Evolutionary conservation across 2,888 invertebrate genomes (phyloP).

Genomic region (Fabriciana adippe): DNA sequence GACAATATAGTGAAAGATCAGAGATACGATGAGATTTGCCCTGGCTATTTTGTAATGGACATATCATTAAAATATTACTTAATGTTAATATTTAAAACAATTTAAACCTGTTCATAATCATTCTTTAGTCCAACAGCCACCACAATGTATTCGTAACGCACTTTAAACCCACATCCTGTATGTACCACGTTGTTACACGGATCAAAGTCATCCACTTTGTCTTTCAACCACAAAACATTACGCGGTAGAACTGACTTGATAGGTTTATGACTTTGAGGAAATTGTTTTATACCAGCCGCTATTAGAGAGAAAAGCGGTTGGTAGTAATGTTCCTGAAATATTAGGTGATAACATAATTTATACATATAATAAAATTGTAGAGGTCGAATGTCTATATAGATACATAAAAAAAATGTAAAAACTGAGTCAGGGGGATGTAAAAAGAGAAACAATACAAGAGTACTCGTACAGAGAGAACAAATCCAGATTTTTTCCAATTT

Average conservation of each 20-base stretch:
- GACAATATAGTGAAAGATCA: too few relatives aligned
- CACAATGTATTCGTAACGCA: conserved; percentile 91
- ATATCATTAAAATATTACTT: background rate
- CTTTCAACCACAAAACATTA: conserved; percentile 89
- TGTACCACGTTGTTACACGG: conserved; percentile 87
- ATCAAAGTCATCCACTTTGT: conserved; percentile 86
- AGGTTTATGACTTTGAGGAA: conserved; percentile 83
- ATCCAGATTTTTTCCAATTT: too few relatives aligned
- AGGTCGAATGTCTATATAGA: too few relatives aligned
- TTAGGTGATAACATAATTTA: too few relatives aligned
- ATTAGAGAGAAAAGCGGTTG: conserved; percentile 96
- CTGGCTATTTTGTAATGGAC: too few relatives aligned
- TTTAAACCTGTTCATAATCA: conserved; percentile 87
- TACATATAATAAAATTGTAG: too few relatives aligned
- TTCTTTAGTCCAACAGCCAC: conserved; percentile 92
- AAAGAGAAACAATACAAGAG: too few relatives aligned
- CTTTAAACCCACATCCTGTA: conserved; percentile 85
- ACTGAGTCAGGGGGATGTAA: too few relatives aligned
- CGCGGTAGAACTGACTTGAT: conserved; percentile 88
- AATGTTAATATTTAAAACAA: background rate
- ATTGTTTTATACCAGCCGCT: conserved; percentile 91
- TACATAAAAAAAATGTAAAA: too few relatives aligned
- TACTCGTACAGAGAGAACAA: too few relatives aligned
- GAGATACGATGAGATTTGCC: too few relatives aligned
- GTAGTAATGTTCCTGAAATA: conserved; percentile 90